A percentile compares a stretch with the other conserved stretches of the same genome.
These are phyloP conservation scores for Picathartes gymnocephalus DNA, from an alignment of 2,113 vertebrate genomes.

Conservation along the genomic window DNA sequence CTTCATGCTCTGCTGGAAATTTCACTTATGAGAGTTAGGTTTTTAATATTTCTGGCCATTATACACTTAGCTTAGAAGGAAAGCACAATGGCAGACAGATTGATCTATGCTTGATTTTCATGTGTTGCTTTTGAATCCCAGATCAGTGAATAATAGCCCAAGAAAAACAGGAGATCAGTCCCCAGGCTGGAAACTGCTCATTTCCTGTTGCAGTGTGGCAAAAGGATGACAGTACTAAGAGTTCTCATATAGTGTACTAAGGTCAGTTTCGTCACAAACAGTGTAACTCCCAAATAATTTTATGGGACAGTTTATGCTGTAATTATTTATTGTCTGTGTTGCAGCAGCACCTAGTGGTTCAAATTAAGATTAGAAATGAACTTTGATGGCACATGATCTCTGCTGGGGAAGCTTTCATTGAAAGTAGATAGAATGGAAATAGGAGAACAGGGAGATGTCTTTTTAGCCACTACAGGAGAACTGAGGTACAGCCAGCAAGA, in stretches of 20 bases:
- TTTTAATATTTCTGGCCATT: background rate
- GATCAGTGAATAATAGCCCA: background rate
- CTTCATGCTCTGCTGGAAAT: background rate
- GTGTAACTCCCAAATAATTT: background rate
- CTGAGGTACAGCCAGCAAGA: background rate
- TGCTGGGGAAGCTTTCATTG: background rate
- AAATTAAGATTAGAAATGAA: background rate
- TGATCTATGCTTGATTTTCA: background rate
- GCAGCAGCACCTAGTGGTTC: slow-evolving; percentile 64
- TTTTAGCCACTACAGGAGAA: background rate
- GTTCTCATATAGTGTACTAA: background rate
- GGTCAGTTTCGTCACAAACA: background rate
- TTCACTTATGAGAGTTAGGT: background rate
- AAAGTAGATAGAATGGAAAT: background rate
- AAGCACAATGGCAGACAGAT: background rate
- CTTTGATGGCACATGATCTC: background rate
- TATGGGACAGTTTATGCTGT: background rate
- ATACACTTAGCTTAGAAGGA: background rate
- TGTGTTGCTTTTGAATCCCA: background rate
- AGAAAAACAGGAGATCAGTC: background rate
- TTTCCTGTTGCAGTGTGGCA: background rate
- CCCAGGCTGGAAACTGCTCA: background rate
- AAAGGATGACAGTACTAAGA: background rate
- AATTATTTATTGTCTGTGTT: slow-evolving; percentile 22
- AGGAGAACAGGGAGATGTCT: background rate